phyloP scores from a whole-genome alignment of 2,888 invertebrate genomes.

The Himalopsyche japonica region DNA sequence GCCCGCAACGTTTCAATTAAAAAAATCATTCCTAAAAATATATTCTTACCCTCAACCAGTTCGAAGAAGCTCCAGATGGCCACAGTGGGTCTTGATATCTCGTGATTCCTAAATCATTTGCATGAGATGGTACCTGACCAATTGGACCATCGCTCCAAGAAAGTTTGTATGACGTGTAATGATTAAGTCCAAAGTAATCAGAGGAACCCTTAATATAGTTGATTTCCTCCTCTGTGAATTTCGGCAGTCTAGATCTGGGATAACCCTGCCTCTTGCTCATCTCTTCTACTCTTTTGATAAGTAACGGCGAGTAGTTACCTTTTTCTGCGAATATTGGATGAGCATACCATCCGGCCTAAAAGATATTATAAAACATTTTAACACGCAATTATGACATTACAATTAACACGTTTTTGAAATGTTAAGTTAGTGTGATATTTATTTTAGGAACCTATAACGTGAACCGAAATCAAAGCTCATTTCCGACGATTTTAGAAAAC shows the following conservation, averaged over 20 bases:
- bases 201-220: slow-evolving; percentile 54
- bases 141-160: slow-evolving; percentile 53
- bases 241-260: slow-evolving; percentile 60
- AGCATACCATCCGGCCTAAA: slow-evolving; percentile 60
- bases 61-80: slow-evolving; percentile 62
- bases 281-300: slow-evolving; percentile 58
- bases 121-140: slow-evolving; percentile 60
- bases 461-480: too few species aligned
- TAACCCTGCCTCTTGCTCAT: slow-evolving; percentile 61
- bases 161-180: slow-evolving; percentile 56
- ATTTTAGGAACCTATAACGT: too few species aligned
- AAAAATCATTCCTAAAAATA: neutral
- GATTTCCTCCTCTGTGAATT: slow-evolving; percentile 58
- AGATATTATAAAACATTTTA: too few species aligned
- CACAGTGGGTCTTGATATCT: slow-evolving; percentile 62
- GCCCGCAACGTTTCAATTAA: too few species aligned
- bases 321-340: slow-evolving; percentile 59
- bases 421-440: too few species aligned
- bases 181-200: slow-evolving; percentile 59
- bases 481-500: too few species aligned
- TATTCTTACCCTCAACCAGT: slow-evolving; percentile 62
- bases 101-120: slow-evolving; percentile 65
- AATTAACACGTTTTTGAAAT: too few species aligned
- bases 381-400: too few species aligned
- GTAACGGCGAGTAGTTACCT: slow-evolving; percentile 62